These are phyloP conservation scores for Chinchilla lanigera DNA, from an alignment of 2,113 vertebrate species.

Conservation along the genomic window DNA sequence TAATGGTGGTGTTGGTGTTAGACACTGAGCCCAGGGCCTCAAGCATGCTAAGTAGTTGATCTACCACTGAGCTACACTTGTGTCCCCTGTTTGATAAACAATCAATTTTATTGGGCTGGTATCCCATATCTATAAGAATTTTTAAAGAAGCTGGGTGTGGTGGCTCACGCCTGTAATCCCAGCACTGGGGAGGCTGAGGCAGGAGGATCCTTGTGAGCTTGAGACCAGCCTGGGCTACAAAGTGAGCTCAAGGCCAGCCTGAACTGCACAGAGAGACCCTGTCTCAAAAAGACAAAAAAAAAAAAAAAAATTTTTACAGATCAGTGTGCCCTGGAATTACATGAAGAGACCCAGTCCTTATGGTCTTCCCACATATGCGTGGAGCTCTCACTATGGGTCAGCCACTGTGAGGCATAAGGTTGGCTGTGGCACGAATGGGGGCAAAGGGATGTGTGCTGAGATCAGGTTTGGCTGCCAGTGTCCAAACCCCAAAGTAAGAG, in stretches of 20 bases:
- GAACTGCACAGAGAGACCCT: no score
- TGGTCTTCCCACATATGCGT: background rate
- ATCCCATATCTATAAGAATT: background rate
- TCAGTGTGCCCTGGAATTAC: background rate
- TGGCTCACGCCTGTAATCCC: no score
- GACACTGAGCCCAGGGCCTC: background rate
- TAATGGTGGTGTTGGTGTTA: background rate
- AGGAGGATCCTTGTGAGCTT: no score
- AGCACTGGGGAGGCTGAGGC: no score
- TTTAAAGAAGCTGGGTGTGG: no score
- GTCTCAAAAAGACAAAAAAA: no score
- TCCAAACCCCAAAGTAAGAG: background rate
- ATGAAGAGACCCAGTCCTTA: background rate
- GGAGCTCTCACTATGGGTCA: background rate
- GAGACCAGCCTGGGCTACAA: no score
- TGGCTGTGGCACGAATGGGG: fast-evolving
- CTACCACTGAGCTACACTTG: background rate
- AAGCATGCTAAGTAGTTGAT: background rate
- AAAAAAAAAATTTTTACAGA: no score
- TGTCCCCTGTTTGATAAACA: background rate
- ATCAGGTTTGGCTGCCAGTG: background rate
- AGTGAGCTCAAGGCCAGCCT: no score
- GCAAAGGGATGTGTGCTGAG: fast-evolving
- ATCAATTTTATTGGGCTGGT: background rate
- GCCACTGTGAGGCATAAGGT: fast-evolving